Evolutionary conservation across 2,888 invertebrate species (phyloP).

Genomic region (Iphiclides podalirius): DNA sequence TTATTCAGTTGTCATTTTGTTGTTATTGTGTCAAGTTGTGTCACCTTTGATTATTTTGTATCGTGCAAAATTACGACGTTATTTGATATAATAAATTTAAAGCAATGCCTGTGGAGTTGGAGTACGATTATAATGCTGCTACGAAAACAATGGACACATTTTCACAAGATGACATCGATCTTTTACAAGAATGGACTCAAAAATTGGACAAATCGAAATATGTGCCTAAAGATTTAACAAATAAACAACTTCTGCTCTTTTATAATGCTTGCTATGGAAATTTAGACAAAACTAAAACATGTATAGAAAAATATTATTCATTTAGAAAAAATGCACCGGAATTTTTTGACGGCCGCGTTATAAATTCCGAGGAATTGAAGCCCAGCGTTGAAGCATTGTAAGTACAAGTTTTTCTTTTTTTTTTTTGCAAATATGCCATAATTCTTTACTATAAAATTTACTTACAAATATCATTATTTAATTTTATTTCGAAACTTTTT

Average conservation of each 20-base stretch:
- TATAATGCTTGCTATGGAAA: conserved; percentile 83
- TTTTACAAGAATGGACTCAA: conserved; percentile 67
- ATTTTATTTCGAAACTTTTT: too few relatives aligned
- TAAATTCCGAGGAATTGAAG: conserved; percentile 72
- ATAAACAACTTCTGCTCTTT: conserved; percentile 83
- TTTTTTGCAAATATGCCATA: too few relatives aligned
- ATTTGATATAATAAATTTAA: conserved; percentile 32
- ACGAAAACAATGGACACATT: conserved; percentile 69
- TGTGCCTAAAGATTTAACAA: conserved; percentile 73
- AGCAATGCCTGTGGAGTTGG: conserved; percentile 65
- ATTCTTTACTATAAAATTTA: too few relatives aligned
- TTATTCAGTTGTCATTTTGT: conserved; percentile 60
- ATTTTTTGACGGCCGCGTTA: conserved; percentile 80
- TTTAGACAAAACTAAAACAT: conserved; percentile 79
- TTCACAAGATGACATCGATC: conserved; percentile 70
- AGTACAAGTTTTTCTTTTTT: conserved; percentile 47
- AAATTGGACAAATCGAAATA: conserved; percentile 69
- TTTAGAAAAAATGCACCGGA: conserved; percentile 81
- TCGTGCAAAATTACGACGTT: conserved; percentile 47
- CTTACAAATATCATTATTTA: too few relatives aligned
- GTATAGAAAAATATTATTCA: conserved; percentile 82
- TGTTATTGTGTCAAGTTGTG: conserved; percentile 37
- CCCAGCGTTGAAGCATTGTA: conserved; percentile 72
- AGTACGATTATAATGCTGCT: conserved; percentile 64
- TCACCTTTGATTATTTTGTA: conserved; percentile 34